These are phyloP conservation scores for Hemiprocne comata DNA, from an alignment of 2,113 vertebrate genomes.

Conservation along the genomic window DNA sequence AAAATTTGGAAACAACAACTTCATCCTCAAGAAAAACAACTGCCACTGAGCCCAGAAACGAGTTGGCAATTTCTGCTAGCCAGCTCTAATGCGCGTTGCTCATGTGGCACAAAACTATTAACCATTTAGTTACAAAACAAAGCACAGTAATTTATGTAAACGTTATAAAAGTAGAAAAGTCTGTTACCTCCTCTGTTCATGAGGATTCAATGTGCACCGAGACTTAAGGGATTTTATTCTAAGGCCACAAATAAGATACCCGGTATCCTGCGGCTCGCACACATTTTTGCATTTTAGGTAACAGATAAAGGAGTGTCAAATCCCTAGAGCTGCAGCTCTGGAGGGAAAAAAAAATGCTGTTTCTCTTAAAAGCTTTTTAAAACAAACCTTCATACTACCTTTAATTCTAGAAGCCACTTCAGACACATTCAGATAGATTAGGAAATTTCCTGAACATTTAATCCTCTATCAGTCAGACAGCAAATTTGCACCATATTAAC, in stretches of 20 bases:
- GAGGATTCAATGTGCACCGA: neutral
- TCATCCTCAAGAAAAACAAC: neutral
- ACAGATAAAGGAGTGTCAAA: neutral
- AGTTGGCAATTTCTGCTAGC: neutral
- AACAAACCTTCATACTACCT: neutral
- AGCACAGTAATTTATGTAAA: neutral
- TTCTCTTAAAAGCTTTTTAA: neutral
- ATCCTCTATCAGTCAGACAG: neutral
- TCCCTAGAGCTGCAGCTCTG: neutral
- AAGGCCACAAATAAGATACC: neutral
- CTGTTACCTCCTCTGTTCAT: neutral
- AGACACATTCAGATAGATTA: neutral
- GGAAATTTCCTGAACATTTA: neutral
- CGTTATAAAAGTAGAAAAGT: rapidly evolving
- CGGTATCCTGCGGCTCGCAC: rapidly evolving
- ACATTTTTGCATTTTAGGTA: neutral
- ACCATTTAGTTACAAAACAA: neutral
- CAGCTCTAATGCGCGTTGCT: neutral
- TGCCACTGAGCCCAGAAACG: neutral
- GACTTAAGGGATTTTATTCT: neutral
- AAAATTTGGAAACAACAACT: conserved; percentile 30
- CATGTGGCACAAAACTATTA: neutral
- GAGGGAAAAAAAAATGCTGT: neutral
- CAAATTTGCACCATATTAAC: neutral
- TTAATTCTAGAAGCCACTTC: neutral